Evolutionary conservation across 92 coral and sea anemone species (phyloP).

Genomic region (Umimayanthus kanabou): DNA sequence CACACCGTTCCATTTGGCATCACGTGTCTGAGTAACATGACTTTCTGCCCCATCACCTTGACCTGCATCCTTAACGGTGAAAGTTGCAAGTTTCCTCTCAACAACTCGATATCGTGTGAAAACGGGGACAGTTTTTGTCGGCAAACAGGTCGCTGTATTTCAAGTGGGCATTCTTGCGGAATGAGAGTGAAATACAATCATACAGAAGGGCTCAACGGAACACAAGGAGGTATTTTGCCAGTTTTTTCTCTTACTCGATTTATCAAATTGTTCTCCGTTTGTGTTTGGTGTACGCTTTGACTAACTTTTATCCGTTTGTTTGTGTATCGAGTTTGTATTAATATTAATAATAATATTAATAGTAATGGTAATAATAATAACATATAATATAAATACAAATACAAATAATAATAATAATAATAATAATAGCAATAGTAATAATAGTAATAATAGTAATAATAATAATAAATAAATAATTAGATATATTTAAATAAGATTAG

Average conservation of each 20-base stretch:
- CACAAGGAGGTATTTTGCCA: conserved; percentile 4
- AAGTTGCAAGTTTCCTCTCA: conserved; percentile 4
- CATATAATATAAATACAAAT: too few relatives aligned
- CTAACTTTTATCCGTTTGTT: not conserved
- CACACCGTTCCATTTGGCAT: conserved; percentile 20
- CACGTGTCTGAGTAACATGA: conserved; percentile 6
- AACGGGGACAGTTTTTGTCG: conserved; percentile 6
- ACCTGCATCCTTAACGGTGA: conserved; percentile 14
- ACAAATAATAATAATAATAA: too few relatives aligned
- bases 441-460: too few relatives aligned
- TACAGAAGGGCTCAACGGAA: conserved; percentile 21
- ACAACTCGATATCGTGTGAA: conserved; percentile 20
- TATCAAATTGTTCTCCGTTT: not conserved
- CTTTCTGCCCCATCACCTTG: conserved; percentile 30
- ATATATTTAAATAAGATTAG: too few relatives aligned
- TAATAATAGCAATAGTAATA: too few relatives aligned
- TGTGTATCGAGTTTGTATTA: too few relatives aligned
- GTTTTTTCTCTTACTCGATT: not conserved
- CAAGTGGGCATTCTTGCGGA: not conserved
- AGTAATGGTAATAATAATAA: too few relatives aligned
- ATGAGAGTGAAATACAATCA: conserved; percentile 14
- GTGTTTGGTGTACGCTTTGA: not conserved
- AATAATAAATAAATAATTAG: too few relatives aligned
- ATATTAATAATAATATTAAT: too few relatives aligned
- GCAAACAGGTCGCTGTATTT: conserved; percentile 25